phyloP scores from a whole-genome alignment of 2,113 vertebrate species.

The Ciconia stormi region DNA sequence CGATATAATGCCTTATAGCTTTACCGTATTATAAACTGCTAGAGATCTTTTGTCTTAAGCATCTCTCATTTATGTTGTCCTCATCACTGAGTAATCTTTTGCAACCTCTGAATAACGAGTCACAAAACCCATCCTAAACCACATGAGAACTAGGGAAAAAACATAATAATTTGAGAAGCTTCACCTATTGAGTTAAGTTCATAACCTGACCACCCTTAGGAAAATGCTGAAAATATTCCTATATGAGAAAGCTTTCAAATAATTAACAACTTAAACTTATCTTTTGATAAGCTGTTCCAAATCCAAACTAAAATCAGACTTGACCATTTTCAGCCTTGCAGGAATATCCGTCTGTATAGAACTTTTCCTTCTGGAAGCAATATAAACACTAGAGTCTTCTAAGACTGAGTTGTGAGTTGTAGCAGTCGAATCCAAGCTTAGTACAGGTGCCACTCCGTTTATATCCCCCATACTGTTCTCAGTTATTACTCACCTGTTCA shows the following conservation, averaged over 20 bases:
- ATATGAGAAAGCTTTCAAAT: neutral
- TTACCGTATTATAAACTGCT: neutral
- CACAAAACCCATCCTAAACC: neutral
- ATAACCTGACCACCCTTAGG: neutral
- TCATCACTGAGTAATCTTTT: neutral
- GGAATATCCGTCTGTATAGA: neutral
- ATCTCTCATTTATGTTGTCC: neutral
- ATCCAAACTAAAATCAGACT: neutral
- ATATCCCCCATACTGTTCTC: neutral
- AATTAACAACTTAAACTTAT: neutral
- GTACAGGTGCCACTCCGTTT: neutral
- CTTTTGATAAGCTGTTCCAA: neutral
- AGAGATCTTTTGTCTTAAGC: neutral
- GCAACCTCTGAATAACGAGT: neutral
- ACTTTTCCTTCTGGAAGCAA: neutral
- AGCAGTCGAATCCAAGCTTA: neutral
- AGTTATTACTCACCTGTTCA: neutral
- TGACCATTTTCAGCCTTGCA: neutral
- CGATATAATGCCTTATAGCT: neutral
- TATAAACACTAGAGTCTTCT: neutral
- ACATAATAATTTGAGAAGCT: neutral
- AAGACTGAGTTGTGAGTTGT: neutral
- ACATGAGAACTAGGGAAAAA: neutral
- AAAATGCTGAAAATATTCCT: neutral
- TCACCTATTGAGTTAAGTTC: neutral